Evolutionary conservation across 2,113 vertebrate genomes (phyloP), one percentile per base, ranked within the genome.

Genomic region (Oreochromis niloticus): DNA sequence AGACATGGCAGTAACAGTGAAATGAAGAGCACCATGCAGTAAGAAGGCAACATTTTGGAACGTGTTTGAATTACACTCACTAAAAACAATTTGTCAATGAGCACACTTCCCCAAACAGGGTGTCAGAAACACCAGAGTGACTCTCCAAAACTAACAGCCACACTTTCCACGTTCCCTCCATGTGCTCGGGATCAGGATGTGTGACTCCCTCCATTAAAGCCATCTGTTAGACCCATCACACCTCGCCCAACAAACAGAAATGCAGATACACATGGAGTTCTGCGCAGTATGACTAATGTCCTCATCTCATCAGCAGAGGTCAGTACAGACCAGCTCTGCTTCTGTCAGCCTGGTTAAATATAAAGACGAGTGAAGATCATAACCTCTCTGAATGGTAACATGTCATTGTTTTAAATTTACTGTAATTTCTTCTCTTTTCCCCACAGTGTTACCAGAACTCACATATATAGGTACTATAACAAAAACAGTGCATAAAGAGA

Each of bases 251-350:
- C 14, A 48, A 1, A 75, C 17, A 1, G 9, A 11, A 34, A 48
- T 17, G 41, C 39, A 4, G 41, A 24, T 0, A 24, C 54, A 7
- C 22, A 10, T 54, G 5, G 22, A 57, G 41, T 1, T 73, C 0
- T 73, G 14, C 0, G 0, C 66, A 24, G 13, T 30, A 9, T 14
- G 56, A 30, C 14, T 16, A 16, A 66, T 59, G 39, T 7, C 30
- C 24, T 34, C n/a, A 13, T 57, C 5, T 81, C 36, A 80, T 81
- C 93, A 93, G 6, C 8, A 93, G 91, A 41, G 90, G 90, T 50
- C 87, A 52, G 12, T 79, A 55, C 4, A 85, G 59, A 48, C 19
- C 57, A 30, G 22, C 36, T 30, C 6, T 52, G 27, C 71, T 2
- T 17, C 14, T 30, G 22, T 48, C 68, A 30, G 22, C 41, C 39